Evolutionary conservation across 2,888 invertebrate species (phyloP).

Genomic region (Trissolcus japonicus): DNA sequence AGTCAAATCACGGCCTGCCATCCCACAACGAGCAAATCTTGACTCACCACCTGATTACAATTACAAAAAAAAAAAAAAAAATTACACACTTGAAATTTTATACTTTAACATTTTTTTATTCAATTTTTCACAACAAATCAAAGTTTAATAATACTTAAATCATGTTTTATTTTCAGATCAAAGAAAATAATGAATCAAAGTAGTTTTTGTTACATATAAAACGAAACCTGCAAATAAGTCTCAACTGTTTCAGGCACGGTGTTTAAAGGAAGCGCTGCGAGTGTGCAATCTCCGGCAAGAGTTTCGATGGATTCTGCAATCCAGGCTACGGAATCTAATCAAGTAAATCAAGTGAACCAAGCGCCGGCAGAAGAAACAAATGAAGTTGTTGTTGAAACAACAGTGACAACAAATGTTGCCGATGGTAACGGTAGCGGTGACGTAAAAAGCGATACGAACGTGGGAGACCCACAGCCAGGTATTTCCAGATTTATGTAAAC

Average conservation of each 20-base stretch:
- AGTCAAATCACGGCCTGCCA: too few relatives aligned
- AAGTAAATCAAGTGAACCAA: slow-evolving; percentile 41
- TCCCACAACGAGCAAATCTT: too few relatives aligned
- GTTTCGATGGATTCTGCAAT: slow-evolving; percentile 46
- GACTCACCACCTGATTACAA: too few relatives aligned
- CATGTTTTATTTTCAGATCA: too few relatives aligned
- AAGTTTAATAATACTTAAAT: too few relatives aligned
- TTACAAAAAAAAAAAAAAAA: too few relatives aligned
- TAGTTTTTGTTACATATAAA: background rate
- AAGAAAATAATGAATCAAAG: too few relatives aligned
- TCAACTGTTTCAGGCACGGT: slow-evolving; percentile 36
- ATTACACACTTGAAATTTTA: too few relatives aligned
- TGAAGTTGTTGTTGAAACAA: slow-evolving; percentile 42
- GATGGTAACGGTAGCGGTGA: slow-evolving; percentile 10
- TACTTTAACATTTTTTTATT: too few relatives aligned
- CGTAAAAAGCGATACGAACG: slow-evolving; percentile 6
- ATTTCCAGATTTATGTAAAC: slow-evolving; percentile 6
- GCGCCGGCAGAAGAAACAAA: slow-evolving; percentile 43
- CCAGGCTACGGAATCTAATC: slow-evolving; percentile 50
- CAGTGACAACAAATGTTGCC: slow-evolving; percentile 15
- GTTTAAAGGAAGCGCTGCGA: slow-evolving; percentile 31
- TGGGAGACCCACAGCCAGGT: slow-evolving; percentile 55
- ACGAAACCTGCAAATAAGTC: slow-evolving; percentile 7
- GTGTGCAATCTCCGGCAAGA: slow-evolving; percentile 46
- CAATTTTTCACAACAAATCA: too few relatives aligned